Evolutionary conservation across 2,888 invertebrate genomes (phyloP).

Genomic region (Noctua janthina): DNA sequence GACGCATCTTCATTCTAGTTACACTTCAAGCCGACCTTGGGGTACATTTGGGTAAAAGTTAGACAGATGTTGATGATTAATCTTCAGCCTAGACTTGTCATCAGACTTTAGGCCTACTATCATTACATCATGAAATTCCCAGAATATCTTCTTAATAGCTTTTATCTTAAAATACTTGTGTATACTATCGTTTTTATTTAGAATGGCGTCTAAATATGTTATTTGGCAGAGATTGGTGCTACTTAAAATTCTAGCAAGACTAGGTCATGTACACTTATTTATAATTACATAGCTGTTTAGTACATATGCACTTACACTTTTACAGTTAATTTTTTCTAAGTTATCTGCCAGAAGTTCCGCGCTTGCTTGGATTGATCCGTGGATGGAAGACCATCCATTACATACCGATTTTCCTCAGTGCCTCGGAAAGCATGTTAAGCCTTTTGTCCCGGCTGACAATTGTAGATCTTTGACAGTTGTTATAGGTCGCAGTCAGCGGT

Average conservation of each 20-base stretch:
- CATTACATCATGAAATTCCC: conserved; percentile 3
- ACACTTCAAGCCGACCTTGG: not conserved
- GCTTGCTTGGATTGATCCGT: no score
- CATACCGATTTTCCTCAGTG: no score
- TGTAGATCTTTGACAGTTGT: no score
- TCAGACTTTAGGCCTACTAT: not conserved
- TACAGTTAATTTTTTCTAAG: not conserved
- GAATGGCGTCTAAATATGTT: conserved; percentile 29
- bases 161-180: conserved; percentile 30
- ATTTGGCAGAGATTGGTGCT: conserved; percentile 36
- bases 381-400: no score
- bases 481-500: no score
- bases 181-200: conserved; percentile 30
- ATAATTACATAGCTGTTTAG: not conserved
- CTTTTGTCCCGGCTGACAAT: no score
- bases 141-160: conserved; percentile 34
- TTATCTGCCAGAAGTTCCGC: not conserved
- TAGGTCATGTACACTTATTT: conserved; percentile 39
- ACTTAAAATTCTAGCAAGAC: conserved; percentile 37
- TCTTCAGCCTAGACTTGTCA: conserved; percentile 5
- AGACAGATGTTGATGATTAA: not conserved
- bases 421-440: no score
- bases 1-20: no score
- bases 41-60: not conserved
- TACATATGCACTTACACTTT: not conserved